These are phyloP conservation scores for Toxotes lorentzi DNA, from an alignment of 2,797 vertebrate genomes.

Conservation along the genomic window DNA sequence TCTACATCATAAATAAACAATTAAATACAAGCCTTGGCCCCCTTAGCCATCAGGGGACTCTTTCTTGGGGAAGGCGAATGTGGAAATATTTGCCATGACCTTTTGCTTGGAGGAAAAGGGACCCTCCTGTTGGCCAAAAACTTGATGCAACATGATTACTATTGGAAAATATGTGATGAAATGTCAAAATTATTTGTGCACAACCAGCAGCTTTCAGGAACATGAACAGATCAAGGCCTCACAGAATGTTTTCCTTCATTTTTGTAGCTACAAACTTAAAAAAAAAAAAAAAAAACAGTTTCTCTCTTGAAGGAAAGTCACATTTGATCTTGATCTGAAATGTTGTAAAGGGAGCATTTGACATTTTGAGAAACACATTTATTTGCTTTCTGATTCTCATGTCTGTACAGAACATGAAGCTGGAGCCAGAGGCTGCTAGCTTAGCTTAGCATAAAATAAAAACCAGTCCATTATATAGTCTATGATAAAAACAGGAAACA, in stretches of 20 bases:
- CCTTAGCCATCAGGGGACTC: background rate
- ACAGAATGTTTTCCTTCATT: background rate
- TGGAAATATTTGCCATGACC: slow-evolving; percentile 26
- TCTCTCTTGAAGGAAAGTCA: background rate
- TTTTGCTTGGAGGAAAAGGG: slow-evolving; percentile 14
- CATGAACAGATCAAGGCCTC: background rate
- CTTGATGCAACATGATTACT: background rate
- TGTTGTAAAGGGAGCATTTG: background rate
- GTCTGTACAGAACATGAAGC: too few relatives aligned
- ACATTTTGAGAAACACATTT: background rate
- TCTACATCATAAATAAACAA: slow-evolving; percentile 45
- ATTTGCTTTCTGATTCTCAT: background rate
- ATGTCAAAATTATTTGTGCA: background rate
- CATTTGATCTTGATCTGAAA: background rate
- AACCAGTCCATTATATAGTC: too few relatives aligned
- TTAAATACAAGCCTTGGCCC: background rate
- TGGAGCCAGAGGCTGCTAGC: background rate
- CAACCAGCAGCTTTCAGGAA: background rate
- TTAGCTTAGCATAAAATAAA: background rate
- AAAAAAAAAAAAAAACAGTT: too few relatives aligned
- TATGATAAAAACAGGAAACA: too few relatives aligned
- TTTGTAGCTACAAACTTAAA: background rate
- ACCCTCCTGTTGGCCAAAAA: slow-evolving; percentile 7
- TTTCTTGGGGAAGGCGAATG: slow-evolving; percentile 2
- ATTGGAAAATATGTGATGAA: slow-evolving; percentile 12